Evolutionary conservation across 2,797 vertebrate species (phyloP), one percentile per base, ranked within the genome.

Genomic region (Sebastes umbrosus): DNA sequence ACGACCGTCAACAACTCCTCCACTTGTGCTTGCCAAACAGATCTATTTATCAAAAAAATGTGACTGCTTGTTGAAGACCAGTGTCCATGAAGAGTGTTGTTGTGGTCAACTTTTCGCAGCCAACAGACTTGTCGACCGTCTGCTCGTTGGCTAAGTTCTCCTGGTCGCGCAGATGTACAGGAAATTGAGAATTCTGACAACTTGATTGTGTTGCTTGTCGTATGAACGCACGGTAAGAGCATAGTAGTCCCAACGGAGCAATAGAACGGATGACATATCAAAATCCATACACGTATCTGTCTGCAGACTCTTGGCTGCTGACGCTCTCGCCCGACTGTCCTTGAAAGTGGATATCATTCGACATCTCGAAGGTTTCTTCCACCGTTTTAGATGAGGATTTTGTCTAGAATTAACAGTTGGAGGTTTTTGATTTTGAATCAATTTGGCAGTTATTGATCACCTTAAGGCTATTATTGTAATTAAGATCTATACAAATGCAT

Each of bases 181-280:
- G 39, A 81, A 84, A 80, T 68, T 20, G 58, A 73, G 69, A 82
- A 54, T 66, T 55, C 68, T 78, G 75, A 88, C 85, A 83, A 52
- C 69, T 77, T 60, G 64, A 84, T 75, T 60, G 69, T 36, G 64
- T 73, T 66, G 34, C 72, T 80, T 58, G 32, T 64, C n/a, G 63
- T 59, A 64, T 31, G 36, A 75, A 78, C 65, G 3, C 50, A 20
- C 8, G 32, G 9, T 46, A 43, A 54, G 57, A 71, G 25, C 8
- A 20, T 20, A 59, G 43, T 10, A 11, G 43, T 64, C 71, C 71
- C 67, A 39, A 13, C 22, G 39, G 67, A 80, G 69, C 66, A 62
- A 73, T 74, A 72, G 34, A 70, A 69, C 8, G 5, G 18, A 22
- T 43, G 52, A 69, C 57, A 60, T 34, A 55, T 83, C 57, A 63